These are phyloP conservation scores for Caenorhabditis afra DNA, from an alignment of 2,888 invertebrate species.

Conservation along the genomic window DNA sequence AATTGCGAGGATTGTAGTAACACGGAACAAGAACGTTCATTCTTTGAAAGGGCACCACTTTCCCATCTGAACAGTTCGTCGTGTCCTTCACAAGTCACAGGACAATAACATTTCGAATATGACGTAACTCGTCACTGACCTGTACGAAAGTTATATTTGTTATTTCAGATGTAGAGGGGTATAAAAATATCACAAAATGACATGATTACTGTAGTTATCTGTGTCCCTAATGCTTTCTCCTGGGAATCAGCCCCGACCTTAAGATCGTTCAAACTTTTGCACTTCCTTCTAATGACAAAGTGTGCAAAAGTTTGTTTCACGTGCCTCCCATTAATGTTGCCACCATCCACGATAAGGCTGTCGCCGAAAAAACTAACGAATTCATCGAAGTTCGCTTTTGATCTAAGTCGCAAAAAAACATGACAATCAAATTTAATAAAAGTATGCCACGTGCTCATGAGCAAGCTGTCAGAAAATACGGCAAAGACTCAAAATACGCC, in stretches of 20 bases:
- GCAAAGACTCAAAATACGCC: no score
- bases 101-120: background rate
- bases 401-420: conserved; percentile 6
- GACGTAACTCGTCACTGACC: conserved; percentile 35
- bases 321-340: conserved; percentile 2
- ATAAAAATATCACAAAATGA: no score
- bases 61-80: no score
- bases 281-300: background rate
- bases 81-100: no score
- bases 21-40: no score
- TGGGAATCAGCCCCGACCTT: no score
- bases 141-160: conserved; percentile 4
- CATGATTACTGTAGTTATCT: no score
- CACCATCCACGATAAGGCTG: conserved; percentile 17
- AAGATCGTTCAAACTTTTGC: no score
- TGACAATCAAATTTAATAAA: background rate
- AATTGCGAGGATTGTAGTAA: no score
- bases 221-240: no score
- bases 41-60: no score
- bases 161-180: background rate
- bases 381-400: conserved; percentile 24
- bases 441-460: background rate
- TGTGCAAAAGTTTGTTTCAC: conserved; percentile 2
- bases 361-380: conserved; percentile 31
- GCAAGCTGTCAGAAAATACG: no score